Evolutionary conservation across 2,888 invertebrate genomes (phyloP).

Genomic region (Leptodirus hochenwartii): DNA sequence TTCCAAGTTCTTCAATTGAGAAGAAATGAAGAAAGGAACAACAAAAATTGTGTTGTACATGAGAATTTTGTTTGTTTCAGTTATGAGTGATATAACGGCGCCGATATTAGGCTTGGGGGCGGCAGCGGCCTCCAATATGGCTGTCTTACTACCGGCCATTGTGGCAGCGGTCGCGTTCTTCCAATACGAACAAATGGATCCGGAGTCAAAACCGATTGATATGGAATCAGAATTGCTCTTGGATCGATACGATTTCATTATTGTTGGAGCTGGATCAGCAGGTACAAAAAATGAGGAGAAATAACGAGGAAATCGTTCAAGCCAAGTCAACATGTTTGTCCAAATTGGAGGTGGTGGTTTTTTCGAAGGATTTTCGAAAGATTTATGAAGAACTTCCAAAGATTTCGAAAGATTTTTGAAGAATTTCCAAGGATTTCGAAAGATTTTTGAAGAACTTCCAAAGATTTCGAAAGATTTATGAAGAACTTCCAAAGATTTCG

Average conservation of each 20-base stretch:
- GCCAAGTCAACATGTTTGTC: conserved; percentile 1
- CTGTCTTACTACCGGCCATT: conserved; percentile 69
- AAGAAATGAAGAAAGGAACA: background rate
- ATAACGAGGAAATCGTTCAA: background rate
- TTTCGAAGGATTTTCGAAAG: conserved; percentile 1
- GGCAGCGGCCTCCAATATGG: conserved; percentile 46
- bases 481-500: too few relatives aligned
- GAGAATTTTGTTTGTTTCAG: conserved; percentile 13
- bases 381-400: too few relatives aligned
- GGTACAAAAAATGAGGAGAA: too few relatives aligned
- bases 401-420: too few relatives aligned
- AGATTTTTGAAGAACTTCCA: too few relatives aligned
- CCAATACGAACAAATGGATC: conserved; percentile 69
- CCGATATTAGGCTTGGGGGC: conserved; percentile 50
- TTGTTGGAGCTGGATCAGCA: conserved; percentile 76
- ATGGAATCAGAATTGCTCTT: conserved; percentile 43
- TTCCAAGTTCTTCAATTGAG: too few relatives aligned
- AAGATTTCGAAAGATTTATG: too few relatives aligned
- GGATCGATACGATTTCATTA: conserved; percentile 64
- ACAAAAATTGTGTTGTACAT: background rate
- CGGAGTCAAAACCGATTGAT: conserved; percentile 61
- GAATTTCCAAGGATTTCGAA: too few relatives aligned
- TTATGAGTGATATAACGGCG: conserved; percentile 48
- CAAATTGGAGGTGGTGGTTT: background rate
- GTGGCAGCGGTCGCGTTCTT: conserved; percentile 75